phyloP scores from a whole-genome alignment of 1,140 invertebrate genomes.

The Dysdera silvatica region DNA sequence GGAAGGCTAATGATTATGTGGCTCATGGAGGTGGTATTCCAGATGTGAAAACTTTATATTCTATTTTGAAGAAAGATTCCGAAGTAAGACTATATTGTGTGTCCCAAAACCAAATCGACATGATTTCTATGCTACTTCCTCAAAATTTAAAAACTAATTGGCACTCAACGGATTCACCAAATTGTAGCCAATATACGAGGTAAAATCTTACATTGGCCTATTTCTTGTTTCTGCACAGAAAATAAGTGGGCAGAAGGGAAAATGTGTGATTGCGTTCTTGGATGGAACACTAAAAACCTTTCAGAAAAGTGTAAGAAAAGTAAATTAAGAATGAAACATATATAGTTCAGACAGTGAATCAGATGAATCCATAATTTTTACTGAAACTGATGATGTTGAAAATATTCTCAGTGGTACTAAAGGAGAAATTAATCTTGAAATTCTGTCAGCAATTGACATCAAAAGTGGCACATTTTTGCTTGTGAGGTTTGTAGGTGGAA shows the following conservation, averaged over 20 bases:
- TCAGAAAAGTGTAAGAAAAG: background rate
- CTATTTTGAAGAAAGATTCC: background rate
- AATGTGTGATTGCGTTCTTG: background rate
- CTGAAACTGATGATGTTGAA: no score
- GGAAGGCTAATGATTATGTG: conserved; percentile 1
- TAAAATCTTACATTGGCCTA: background rate
- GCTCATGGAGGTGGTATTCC: conserved; percentile 1
- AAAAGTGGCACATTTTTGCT: no score
- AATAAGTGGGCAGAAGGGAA: background rate
- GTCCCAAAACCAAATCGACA: background rate
- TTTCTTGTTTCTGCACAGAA: conserved; percentile 1
- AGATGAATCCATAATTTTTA: no score
- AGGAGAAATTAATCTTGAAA: no score
- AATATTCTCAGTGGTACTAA: no score
- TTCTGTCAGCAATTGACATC: no score
- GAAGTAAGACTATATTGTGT: background rate
- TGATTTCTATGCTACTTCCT: background rate
- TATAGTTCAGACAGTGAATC: background rate
- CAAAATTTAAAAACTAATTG: no score
- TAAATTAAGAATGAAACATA: background rate
- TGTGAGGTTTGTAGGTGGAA: no score
- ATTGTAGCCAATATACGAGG: conserved; percentile 1
- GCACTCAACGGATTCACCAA: conserved; percentile 6
- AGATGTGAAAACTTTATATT: background rate
- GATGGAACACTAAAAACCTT: background rate